A percentile compares a stretch with the other conserved stretches of the same genome.
Evolutionary conservation across 2,113 vertebrate genomes (phyloP).

Genomic region (Gulo gulo): DNA sequence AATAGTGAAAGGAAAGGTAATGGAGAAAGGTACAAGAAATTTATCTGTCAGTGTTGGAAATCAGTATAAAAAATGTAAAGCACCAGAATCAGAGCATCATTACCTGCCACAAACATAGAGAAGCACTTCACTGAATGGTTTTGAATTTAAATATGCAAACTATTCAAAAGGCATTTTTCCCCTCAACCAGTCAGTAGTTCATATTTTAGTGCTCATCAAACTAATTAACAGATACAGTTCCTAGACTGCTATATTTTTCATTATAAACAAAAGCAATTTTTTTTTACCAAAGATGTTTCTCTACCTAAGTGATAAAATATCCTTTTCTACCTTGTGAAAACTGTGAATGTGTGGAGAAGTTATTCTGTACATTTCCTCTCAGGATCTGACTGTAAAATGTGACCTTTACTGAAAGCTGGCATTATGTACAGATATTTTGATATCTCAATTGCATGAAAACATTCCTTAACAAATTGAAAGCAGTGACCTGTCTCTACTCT

Average conservation of each 20-base stretch:
- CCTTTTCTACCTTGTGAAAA: background rate
- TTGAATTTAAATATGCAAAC: background rate
- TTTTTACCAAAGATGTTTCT: background rate
- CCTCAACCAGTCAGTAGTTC: background rate
- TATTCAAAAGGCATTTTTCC: background rate
- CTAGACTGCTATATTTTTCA: background rate
- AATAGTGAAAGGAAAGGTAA: background rate
- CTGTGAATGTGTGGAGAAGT: background rate
- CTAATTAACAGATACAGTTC: background rate
- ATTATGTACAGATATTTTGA: slow-evolving; percentile 64
- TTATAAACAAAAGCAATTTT: background rate
- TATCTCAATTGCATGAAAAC: slow-evolving; percentile 62
- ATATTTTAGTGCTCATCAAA: background rate
- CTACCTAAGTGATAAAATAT: background rate
- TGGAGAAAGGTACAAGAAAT: background rate
- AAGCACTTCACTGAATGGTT: background rate
- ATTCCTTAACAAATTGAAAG: slow-evolving; percentile 62
- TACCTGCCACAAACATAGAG: background rate
- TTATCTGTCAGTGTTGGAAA: background rate
- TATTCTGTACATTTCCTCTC: background rate
- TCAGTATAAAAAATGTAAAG: background rate
- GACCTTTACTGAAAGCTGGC: slow-evolving; percentile 59
- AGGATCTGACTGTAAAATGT: slow-evolving; percentile 49
- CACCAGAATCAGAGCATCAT: background rate
- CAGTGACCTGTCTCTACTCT: slow-evolving; percentile 44